Conservation (phyloP, 35 echinoderm and acorn worm species). For the Antedon bifida region DNA sequence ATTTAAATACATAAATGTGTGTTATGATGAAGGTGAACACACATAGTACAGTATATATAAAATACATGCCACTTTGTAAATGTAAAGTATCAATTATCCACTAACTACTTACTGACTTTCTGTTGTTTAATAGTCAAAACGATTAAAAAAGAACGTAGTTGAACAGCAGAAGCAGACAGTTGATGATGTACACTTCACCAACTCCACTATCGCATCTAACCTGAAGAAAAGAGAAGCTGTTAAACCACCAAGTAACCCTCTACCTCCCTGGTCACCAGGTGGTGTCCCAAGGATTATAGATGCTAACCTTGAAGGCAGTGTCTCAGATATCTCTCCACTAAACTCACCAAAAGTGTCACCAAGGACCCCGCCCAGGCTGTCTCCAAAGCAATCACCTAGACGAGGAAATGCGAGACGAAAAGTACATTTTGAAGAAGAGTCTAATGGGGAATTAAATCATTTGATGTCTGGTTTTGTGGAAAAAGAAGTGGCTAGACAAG, state of each 20-base stretch:
- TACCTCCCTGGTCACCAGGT: slow-evolving; percentile 55
- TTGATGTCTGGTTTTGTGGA: slow-evolving; percentile 5
- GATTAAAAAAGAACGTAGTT: background rate
- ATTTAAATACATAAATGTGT: no score
- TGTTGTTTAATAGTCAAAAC: background rate
- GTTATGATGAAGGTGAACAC: no score
- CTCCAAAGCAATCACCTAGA: background rate
- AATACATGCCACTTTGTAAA: no score
- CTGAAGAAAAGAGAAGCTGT: slow-evolving; percentile 23
- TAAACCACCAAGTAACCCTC: background rate
- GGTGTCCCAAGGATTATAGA: slow-evolving; percentile 33
- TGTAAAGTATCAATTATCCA: no score
- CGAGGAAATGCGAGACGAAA: background rate
- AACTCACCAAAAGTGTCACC: background rate
- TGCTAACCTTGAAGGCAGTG: background rate
- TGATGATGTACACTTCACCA: slow-evolving; percentile 28
- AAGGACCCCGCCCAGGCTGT: background rate
- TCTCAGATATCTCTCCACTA: background rate
- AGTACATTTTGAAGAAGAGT: background rate
- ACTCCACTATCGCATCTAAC: slow-evolving; percentile 37
- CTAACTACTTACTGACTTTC: background rate
- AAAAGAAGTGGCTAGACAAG: slow-evolving; percentile 23
- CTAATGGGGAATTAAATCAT: background rate
- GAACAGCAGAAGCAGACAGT: background rate
- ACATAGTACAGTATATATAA: no score